Base-by-base conservation (phyloP, 2,888 invertebrate species). In the Pyralis farinalis region DNA sequence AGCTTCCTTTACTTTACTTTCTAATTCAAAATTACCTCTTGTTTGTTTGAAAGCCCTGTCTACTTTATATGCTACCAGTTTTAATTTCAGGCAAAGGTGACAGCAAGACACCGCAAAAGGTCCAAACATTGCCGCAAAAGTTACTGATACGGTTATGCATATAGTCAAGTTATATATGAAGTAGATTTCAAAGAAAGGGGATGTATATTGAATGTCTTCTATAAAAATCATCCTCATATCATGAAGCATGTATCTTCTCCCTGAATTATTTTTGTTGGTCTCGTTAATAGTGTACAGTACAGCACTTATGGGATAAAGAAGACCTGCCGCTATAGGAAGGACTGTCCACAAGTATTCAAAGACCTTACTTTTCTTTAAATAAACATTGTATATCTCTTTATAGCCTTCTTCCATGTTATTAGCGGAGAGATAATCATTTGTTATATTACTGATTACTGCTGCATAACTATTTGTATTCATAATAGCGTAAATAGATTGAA, bases 91-190 rank as follows among this genome's bases (percentile, higher is more conserved):
- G 3, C 73, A 57, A 12, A 81, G 52, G 46, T 83, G 80, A 0
- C 69, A 75, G 0, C 71, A 75, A 0, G 73, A 72, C 32, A 84
- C 80, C 40, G 82, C 79, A 42, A 79, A 82, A 0, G 78, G 78
- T 0, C 80, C 79, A 25, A 81, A 83, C 7, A 82, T 70, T 1
- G 81, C 82, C 1, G 61, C 51, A 39, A 71, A 83, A 28, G 71
- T 71, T 1, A 74, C 71, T 2, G 65, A 55, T 0, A 83, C 54
- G 3, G 67, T 49, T 1, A 73, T 25, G 21, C 71, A 70, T 36
- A 71, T 69, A 0, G 59, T n/a, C 12, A 72, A 58, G 33, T 67
- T 77, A 47, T 77, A 81, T 0, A 66, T 70, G 42, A 77, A 84
- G 36, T 75, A 55, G 1, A 73, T 49, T 46, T 82, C 71, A 34